phyloP scores from a whole-genome alignment of 2,113 vertebrate genomes.

The Oostethus manadensis region DNA sequence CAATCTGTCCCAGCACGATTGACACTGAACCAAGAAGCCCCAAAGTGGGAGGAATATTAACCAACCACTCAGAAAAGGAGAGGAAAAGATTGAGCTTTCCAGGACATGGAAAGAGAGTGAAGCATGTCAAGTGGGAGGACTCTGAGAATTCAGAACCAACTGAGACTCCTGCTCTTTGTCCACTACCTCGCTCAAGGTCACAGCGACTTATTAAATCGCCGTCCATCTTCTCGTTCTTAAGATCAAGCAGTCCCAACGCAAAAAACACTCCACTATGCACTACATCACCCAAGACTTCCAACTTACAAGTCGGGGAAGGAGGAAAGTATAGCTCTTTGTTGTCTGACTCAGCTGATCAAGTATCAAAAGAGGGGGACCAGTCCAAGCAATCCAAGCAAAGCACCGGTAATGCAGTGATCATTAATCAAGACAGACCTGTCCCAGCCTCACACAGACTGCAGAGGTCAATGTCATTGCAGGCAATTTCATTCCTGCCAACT shows the following conservation, averaged over 20 bases:
- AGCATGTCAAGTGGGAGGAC: conserved; percentile 54
- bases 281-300: conserved; percentile 20
- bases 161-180: conserved; percentile 12
- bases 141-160: conserved; percentile 28
- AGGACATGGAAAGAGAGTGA: conserved; percentile 38
- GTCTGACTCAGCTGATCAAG: conserved; percentile 31
- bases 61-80: conserved; percentile 34
- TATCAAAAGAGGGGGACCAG: conserved; percentile 15
- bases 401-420: conserved; percentile 9
- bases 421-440: conserved; percentile 28
- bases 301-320: conserved; percentile 27
- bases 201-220: conserved; percentile 20
- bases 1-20: conserved; percentile 28
- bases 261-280: conserved; percentile 14
- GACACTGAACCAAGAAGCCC: conserved; percentile 21
- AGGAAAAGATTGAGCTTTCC: conserved; percentile 26
- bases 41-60: conserved; percentile 28
- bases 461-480: conserved; percentile 36
- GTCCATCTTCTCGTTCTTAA: conserved; percentile 57
- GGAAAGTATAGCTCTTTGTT: conserved; percentile 42
- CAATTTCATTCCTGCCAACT: conserved; percentile 17
- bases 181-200: conserved; percentile 32
- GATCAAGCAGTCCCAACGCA: conserved; percentile 34
- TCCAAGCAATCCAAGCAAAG: conserved; percentile 10
- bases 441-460: conserved; percentile 18